A percentile compares a stretch with the other conserved stretches of the same genome.
Evolutionary conservation across 2,888 invertebrate species (phyloP).

Genomic region (Hypomecis atomaria): DNA sequence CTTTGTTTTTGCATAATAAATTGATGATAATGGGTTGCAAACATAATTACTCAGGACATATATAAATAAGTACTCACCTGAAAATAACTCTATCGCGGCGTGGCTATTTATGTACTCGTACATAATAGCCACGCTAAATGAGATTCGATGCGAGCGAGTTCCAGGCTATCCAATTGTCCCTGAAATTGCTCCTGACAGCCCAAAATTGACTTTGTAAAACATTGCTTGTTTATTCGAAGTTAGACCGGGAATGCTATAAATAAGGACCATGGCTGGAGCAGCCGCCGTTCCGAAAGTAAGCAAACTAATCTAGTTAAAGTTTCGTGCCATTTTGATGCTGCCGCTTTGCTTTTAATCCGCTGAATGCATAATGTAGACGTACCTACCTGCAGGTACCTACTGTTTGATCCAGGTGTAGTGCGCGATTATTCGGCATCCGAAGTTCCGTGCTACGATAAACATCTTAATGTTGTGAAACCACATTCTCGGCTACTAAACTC

Average conservation of each 20-base stretch:
- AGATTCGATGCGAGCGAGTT: constrained; percentile 21
- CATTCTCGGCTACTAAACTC: constrained; percentile 36
- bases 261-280: constrained; percentile 46
- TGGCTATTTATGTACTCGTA: background rate
- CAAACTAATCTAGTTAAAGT: constrained; percentile 71
- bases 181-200: constrained; percentile 48
- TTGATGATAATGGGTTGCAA: too few species aligned
- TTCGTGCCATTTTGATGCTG: constrained; percentile 53
- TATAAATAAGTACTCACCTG: too few species aligned
- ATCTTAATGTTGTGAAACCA: constrained; percentile 29
- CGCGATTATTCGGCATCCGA: constrained; percentile 9
- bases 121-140: constrained; percentile 18
- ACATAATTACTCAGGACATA: too few species aligned
- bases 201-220: constrained; percentile 49
- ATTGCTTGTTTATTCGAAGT: constrained; percentile 49
- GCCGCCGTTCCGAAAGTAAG: constrained; percentile 54
- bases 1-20: too few species aligned
- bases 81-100: too few species aligned
- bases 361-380: constrained; percentile 33
- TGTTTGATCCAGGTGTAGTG: constrained; percentile 22
- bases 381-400: too few species aligned
- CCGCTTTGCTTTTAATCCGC: constrained; percentile 47
- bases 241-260: constrained; percentile 50
- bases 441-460: constrained; percentile 23
- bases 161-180: constrained; percentile 41